Evolutionary conservation across 2,113 vertebrate genomes (phyloP), one percentile per base, ranked within the genome.

Genomic region (Glareola pratincola): DNA sequence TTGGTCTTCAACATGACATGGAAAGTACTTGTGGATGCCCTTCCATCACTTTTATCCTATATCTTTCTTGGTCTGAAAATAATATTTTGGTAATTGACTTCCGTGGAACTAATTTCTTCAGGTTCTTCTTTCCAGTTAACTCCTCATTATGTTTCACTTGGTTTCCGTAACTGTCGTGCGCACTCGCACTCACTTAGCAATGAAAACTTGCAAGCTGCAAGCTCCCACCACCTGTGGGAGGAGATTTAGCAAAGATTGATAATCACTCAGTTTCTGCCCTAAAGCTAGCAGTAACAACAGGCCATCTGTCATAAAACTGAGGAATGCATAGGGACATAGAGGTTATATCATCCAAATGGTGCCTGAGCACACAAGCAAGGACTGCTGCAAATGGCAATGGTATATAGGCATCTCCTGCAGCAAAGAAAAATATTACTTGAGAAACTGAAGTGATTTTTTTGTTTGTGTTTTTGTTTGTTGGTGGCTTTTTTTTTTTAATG

Each of bases 401-500:
- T 21, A 56, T 14, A 9, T 29, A 47, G 45, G 24, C 21, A 36
- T 67, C 14, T 76, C n/a, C 27, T 29, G 51, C 18, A 81, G 19
- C 34, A 26, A 26, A 81, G 59, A 57, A 77, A 90, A 94, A 23
- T 0, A 4, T 60, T 75, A 30, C 11, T 54, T 1, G 0, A 24
- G 24, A 62, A 68, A 36, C 12, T 21, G 14, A 76, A 69, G 2
- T 10, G 5, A 1, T 0, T 1, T 13, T 19, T 56, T 48, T 60
- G 5, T 45, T 48, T 48, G 3, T 27, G 13, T 81, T 15, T 37
- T n/a, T 76, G 11, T 11, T 56, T 57, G 4, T 23, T 48, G 12
- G 4, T 68, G 18, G 9, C 1, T 62, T 75, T 83, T 14, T 39
- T 43, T 83, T 53, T 47, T 14, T 1, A 63, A 66, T 34, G 1